A percentile compares a stretch with the other conserved stretches of the same genome.
Conservation (phyloP, 2,888 invertebrate species). For the Gandaritis pyraliata region DNA sequence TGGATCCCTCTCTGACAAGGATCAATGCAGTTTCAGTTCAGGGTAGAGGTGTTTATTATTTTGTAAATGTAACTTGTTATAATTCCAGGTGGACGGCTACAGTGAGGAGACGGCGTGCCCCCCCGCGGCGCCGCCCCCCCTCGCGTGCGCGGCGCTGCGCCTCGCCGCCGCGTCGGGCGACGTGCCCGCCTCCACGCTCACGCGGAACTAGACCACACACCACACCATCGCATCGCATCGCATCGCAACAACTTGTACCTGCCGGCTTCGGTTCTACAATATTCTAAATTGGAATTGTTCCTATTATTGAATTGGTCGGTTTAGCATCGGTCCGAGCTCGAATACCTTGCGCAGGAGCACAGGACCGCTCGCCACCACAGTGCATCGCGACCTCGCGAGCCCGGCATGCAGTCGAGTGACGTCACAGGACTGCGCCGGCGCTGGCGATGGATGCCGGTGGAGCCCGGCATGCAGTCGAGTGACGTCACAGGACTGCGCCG, state of each 20-base stretch:
- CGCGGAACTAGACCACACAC: slow-evolving; percentile 44
- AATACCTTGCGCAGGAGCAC: too few relatives aligned
- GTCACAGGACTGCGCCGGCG: too few relatives aligned
- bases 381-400: too few relatives aligned
- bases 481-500: too few relatives aligned
- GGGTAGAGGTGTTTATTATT: too few relatives aligned
- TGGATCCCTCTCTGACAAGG: too few relatives aligned
- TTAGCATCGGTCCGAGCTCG: not conserved
- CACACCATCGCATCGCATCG: not conserved
- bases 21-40: too few relatives aligned
- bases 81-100: slow-evolving; percentile 38
- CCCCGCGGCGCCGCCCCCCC: slow-evolving; percentile 53
- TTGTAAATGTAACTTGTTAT: too few relatives aligned
- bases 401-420: too few relatives aligned
- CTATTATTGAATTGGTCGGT: slow-evolving; percentile 12
- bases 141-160: slow-evolving; percentile 67
- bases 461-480: too few relatives aligned
- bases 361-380: too few relatives aligned
- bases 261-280: slow-evolving; percentile 1
- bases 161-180: slow-evolving; percentile 63
- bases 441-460: too few relatives aligned
- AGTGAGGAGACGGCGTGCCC: slow-evolving; percentile 47
- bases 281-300: slow-evolving; percentile 20
- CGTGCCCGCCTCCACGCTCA: slow-evolving; percentile 46
- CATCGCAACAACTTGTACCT: not conserved